Conservation (phyloP, 2,113 vertebrate species). For the Baryphthengus martii region DNA sequence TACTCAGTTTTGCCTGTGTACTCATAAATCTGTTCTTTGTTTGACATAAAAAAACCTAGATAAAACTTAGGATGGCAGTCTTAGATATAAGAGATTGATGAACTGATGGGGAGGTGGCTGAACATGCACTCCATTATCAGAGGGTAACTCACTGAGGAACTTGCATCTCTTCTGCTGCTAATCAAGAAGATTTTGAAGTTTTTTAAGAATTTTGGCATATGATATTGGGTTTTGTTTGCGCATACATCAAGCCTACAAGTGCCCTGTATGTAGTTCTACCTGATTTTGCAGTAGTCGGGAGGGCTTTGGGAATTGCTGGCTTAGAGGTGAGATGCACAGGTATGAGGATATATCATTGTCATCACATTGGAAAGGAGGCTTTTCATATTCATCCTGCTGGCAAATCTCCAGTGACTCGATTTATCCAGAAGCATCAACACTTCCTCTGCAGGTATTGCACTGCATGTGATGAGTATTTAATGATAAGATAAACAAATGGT, state of each 20-base stretch:
- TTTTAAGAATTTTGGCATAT: neutral
- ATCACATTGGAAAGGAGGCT: neutral
- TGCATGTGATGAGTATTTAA: neutral
- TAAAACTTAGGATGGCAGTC: neutral
- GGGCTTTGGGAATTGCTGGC: neutral
- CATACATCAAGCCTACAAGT: neutral
- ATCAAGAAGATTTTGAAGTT: neutral
- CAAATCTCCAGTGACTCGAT: neutral
- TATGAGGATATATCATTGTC: neutral
- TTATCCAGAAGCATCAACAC: neutral
- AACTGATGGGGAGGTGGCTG: neutral
- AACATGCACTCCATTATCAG: neutral
- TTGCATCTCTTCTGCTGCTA: neutral
- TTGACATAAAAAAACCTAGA: neutral
- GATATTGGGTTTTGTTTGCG: neutral
- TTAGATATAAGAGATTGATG: neutral
- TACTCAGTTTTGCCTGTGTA: conserved; percentile 11
- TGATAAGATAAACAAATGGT: neutral
- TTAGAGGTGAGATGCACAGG: neutral
- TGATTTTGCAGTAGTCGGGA: neutral
- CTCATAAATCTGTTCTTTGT: conserved; percentile 13
- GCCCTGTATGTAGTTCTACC: neutral
- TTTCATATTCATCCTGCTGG: neutral
- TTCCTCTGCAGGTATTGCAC: neutral
- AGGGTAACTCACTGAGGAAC: neutral